Evolutionary conservation across 2,797 vertebrate genomes (phyloP), one percentile per base, ranked within the genome.

Genomic region (Chaenodraco wilsoni): DNA sequence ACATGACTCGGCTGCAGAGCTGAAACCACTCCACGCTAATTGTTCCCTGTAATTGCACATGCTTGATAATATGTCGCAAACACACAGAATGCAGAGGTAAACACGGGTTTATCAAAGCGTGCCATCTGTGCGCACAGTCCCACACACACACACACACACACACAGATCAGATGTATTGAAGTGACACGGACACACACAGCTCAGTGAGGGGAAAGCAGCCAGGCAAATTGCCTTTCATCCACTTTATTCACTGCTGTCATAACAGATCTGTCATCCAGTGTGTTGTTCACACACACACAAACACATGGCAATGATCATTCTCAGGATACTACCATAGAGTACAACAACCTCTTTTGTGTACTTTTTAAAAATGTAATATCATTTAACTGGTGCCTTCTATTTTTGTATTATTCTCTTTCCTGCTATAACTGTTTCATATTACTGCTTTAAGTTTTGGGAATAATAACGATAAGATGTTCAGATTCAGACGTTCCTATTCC

Each of bases 11-110:
- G 51, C 60, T 73, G 46, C 64, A 55, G n/a, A 27, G 52, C 43
- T 65, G 15, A 74, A 76, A 75, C 61, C 58, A 73, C 69, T 89
- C 72, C 76, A 8, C 8, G 49, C 46, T 84, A 80, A 88, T 79
- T 85, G 78, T 65, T 76, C 48, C 52, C 58, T 65, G 58, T 81
- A 79, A 87, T 87, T 86, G 79, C 71, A 82, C 37, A n/a, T 19
- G 9, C 65, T 72, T 59, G 65, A 72, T 73, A 51, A 63, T 50
- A 58, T 56, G 51, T 55, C 11, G 31, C 54, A 17, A 44, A 64
- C 45, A 49, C 16, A 61, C 40, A 66, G 2, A 23, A 46, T 16
- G 13, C 52, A 69, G 44, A 78, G 48, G 41, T 45, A 37, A 75
- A 66, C 45, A 51, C 54, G 40, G 73, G 56, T 43, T 56, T 23